Base-by-base conservation (phyloP, 2,797 vertebrate genomes). In the Alcedo quadribrachys region DNA sequence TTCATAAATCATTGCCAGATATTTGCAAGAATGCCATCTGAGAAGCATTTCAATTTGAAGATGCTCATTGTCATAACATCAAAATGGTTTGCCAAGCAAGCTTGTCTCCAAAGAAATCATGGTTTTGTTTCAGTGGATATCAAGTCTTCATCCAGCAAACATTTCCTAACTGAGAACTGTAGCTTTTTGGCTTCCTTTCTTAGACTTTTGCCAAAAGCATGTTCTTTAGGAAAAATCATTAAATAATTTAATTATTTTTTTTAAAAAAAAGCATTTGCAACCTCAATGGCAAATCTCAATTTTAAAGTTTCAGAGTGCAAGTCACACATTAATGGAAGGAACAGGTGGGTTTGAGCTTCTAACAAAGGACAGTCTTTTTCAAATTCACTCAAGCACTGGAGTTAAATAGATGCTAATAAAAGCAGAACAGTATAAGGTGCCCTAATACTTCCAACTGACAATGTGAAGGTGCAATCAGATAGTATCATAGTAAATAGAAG, bases 1-100 rank as follows among this genome's bases (percentile, higher is more conserved):
- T 78, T 91, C 79, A 85, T 69, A 94, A 93, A 80, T 85, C 87
- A 67, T 40, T 87, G 81, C 30, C 58, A 95, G 55, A 74, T 92
- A 92, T 87, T 85, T 92, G 30, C 46, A 75, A 60, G 25, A 77
- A 87, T 68, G 55, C 50, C 37, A 87, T 83, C 71, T 91, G 70
- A 95, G 77, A 78, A 81, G 40, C 46, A 55, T 74, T 87, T 89
- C 2, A 74, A 81, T 81, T 91, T 82, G 83, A 62, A 75, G 20
- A 84, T 88, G 32, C 78, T 90, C 61, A 50, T 53, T 81, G 24
- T 76, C 81, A 67, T 77, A 88, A 84, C 42, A 91, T 42, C 65
- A 35, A 81, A 86, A 58, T 37, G 17, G 35, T 66, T 88, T 86
- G 78, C 74, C 79, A 93, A 85, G 89, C 55, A 92, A 82, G 51